Evolutionary conservation across 2,797 vertebrate genomes (phyloP), one percentile per base, ranked within the genome.

Genomic region (Gorsachius magnificus): DNA sequence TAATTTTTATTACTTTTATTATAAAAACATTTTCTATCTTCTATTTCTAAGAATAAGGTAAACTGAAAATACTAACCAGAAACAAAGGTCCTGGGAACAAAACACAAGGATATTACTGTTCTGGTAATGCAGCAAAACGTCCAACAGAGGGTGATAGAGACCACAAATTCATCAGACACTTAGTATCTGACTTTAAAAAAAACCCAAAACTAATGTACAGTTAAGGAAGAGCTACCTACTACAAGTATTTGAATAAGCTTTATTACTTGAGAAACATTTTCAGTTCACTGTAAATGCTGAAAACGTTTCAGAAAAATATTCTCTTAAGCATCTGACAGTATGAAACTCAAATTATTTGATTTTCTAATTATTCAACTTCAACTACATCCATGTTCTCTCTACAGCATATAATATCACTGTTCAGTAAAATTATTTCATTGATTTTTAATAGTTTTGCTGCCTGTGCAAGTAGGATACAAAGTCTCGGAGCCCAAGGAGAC

Each of bases 101-200:
- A 87, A 29, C 14, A 66, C 8, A 29, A 53, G 50, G 7, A 11
- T 57, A 36, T 54, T 31, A 41, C 4, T 69, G 17, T 31, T 76
- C n/a, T 28, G 45, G 64, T 48, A 92, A 66, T 70, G 41, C 50
- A 87, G 61, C 29, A 76, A 60, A 38, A 46, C 4, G 72, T 79
- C 97, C 97, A 95, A 81, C 33, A 97, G 97, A 95, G 95, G 95
- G 93, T 66, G 90, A 87, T 7, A 96, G 56, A 96, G 91, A 95
- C 93, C 77, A 90, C 1, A 54, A 26, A 46, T 50, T 33, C 1
- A 0, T 36, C 22, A 68, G 9, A 51, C 1, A 8, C 21, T 64
- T 51, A 15, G 45, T 29, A 70, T 4, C 48, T n/a, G 22, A 54
- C 64, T 38, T 26, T 6, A 22, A 24, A 58, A 45, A 46, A 66